phyloP scores from a whole-genome alignment of 1,140 invertebrate species.

The Patella vulgata region DNA sequence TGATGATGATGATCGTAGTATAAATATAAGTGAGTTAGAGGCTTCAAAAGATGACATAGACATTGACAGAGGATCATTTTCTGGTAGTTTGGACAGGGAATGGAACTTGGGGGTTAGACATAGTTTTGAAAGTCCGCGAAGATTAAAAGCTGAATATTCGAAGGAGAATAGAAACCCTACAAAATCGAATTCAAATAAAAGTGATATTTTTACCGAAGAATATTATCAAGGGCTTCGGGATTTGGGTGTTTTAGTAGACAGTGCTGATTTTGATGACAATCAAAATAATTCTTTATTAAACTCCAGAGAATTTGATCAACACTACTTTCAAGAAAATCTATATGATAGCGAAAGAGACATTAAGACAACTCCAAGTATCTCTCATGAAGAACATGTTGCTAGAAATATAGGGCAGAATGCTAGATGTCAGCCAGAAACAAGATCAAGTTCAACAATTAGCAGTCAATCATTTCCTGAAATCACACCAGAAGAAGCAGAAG shows the following conservation, averaged over 20 bases:
- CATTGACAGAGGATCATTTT: too few relatives aligned
- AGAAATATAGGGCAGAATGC: too few relatives aligned
- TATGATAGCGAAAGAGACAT: too few relatives aligned
- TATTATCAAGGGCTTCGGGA: conserved; percentile 58
- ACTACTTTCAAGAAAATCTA: too few relatives aligned
- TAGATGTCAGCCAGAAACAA: conserved; percentile 25
- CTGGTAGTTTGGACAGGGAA: conserved; percentile 50
- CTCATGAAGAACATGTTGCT: too few relatives aligned
- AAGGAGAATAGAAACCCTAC: not conserved
- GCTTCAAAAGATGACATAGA: conserved; percentile 56
- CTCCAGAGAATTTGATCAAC: not conserved
- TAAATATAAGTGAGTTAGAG: conserved; percentile 60
- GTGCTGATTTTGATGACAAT: conserved; percentile 40
- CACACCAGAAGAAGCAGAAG: conserved; percentile 51
- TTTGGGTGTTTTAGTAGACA: conserved; percentile 59
- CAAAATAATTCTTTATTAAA: conserved; percentile 7
- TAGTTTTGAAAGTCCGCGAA: not conserved
- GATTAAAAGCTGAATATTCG: not conserved
- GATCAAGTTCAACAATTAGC: conserved; percentile 51
- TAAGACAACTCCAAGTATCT: too few relatives aligned
- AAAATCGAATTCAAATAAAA: conserved; percentile 19
- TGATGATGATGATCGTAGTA: conserved; percentile 39
- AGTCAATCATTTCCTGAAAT: conserved; percentile 56
- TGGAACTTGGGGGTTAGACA: conserved; percentile 1
- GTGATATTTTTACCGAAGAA: conserved; percentile 52